Evolutionary conservation across 2,888 invertebrate genomes (phyloP).

Genomic region (Scaptomyza polygonia): DNA sequence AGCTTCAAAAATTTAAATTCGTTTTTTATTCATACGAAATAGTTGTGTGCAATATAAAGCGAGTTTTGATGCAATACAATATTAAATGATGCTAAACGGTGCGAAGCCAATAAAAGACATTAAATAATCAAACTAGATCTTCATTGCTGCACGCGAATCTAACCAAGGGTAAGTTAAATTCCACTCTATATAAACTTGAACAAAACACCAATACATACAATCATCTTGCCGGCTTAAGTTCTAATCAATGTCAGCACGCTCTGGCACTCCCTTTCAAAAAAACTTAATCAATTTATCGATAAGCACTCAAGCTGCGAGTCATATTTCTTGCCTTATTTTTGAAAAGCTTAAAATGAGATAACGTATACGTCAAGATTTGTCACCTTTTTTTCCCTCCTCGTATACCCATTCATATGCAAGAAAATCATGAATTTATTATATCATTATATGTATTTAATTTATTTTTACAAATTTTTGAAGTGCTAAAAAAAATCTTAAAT

Average conservation of each 20-base stretch:
- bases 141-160: conserved; percentile 52
- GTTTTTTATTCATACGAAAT: conserved; percentile 27
- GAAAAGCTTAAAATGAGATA: conserved; percentile 22
- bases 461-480: no score
- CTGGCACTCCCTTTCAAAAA: no score
- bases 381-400: background rate
- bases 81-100: conserved; percentile 29
- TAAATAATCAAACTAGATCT: conserved; percentile 53
- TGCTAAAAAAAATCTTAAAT: no score
- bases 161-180: conserved; percentile 52
- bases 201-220: conserved; percentile 3
- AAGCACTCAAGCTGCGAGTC: conserved; percentile 12
- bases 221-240: conserved; percentile 10
- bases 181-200: background rate
- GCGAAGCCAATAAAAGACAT: conserved; percentile 30
- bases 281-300: conserved; percentile 35
- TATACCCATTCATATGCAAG: conserved; percentile 30
- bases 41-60: conserved; percentile 27
- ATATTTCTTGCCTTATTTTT: background rate
- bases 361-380: conserved; percentile 1
- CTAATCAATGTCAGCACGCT: conserved; percentile 51
- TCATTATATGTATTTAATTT: no score
- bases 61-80: conserved; percentile 24
- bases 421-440: no score
- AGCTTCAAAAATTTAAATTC: conserved; percentile 26